Conservation (phyloP, 2,113 vertebrate genomes). For the Oxygymnocypris stewartii region DNA sequence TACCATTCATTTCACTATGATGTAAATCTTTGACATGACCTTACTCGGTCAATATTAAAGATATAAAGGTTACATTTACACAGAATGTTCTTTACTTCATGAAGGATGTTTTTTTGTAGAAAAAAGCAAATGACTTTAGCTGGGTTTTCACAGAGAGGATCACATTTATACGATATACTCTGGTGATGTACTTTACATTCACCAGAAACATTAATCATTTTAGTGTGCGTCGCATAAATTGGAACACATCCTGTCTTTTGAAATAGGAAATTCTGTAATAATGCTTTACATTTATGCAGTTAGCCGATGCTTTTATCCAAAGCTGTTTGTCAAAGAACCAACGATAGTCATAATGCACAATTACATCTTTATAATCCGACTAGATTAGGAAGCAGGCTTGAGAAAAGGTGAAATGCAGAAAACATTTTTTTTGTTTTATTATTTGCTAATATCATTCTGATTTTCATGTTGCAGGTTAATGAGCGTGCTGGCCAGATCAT, state of each 20-base stretch:
- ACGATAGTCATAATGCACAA: neutral
- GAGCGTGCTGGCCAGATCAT: slow-evolving; percentile 91
- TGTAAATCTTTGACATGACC: too few species aligned
- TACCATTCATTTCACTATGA: too few species aligned
- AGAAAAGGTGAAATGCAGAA: too few species aligned
- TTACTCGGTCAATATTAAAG: too few species aligned
- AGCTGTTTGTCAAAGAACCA: neutral
- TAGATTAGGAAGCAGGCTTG: neutral
- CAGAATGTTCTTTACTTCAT: too few species aligned
- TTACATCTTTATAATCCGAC: neutral
- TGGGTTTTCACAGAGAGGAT: too few species aligned
- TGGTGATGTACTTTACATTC: too few species aligned
- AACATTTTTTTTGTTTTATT: neutral
- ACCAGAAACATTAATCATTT: too few species aligned
- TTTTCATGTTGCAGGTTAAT: slow-evolving; percentile 80
- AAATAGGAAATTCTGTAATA: neutral
- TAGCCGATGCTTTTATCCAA: neutral
- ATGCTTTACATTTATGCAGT: neutral
- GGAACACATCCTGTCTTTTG: neutral
- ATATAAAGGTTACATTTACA: too few species aligned
- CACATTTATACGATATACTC: too few species aligned
- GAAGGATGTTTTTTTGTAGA: too few species aligned
- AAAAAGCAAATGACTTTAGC: too few species aligned
- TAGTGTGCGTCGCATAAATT: neutral
- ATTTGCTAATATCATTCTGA: neutral